These are phyloP conservation scores for Hypercompe scribonia DNA, from an alignment of 2,888 invertebrate genomes.

Conservation along the genomic window DNA sequence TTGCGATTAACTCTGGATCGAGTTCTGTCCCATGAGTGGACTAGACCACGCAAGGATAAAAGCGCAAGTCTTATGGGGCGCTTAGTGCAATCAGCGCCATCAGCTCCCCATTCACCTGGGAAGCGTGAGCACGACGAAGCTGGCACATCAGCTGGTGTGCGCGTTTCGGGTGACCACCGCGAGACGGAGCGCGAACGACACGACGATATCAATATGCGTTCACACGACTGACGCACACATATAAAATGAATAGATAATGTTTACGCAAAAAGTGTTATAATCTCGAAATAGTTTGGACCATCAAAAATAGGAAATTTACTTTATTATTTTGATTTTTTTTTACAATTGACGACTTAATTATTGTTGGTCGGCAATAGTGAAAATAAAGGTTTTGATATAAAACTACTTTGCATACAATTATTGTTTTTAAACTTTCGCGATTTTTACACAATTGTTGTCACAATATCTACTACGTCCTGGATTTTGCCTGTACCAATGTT, in stretches of 20 bases:
- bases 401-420: background rate
- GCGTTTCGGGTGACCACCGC: slow-evolving; percentile 82
- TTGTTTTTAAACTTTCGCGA: background rate
- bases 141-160: slow-evolving; percentile 77
- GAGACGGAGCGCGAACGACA: slow-evolving; percentile 80
- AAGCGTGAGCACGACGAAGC: slow-evolving; percentile 80
- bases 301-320: slow-evolving; percentile 76
- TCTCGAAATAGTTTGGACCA: slow-evolving; percentile 64
- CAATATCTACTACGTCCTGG: background rate
- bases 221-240: slow-evolving; percentile 65
- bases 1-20: slow-evolving; percentile 91
- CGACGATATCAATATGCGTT: slow-evolving; percentile 80
- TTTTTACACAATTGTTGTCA: background rate
- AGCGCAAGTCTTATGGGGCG: slow-evolving; percentile 86
- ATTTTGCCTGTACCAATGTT: background rate
- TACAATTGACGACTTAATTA: slow-evolving; percentile 80
- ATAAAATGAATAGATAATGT: slow-evolving; percentile 53
- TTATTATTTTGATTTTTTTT: slow-evolving; percentile 79
- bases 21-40: slow-evolving; percentile 92
- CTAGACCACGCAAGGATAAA: slow-evolving; percentile 88
- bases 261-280: slow-evolving; percentile 58
- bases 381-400: slow-evolving; percentile 74
- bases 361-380: slow-evolving; percentile 82
- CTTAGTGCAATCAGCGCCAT: slow-evolving; percentile 87
- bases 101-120: slow-evolving; percentile 72